phyloP scores from a whole-genome alignment of 2,797 vertebrate genomes.

The Naso thynnoides region DNA sequence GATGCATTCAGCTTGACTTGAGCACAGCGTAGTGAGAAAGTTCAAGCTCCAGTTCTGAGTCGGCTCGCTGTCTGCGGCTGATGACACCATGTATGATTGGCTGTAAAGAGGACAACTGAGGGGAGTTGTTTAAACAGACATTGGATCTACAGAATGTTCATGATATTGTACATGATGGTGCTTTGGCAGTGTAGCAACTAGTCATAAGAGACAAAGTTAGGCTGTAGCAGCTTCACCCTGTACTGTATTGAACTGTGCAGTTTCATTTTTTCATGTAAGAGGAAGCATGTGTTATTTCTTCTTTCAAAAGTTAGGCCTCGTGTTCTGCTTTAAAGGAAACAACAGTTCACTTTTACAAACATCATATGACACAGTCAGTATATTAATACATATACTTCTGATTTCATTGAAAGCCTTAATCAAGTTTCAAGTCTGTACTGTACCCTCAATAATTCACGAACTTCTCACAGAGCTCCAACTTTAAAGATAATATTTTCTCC shows the following conservation, averaged over 20 bases:
- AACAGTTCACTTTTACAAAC: neutral
- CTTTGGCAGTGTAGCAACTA: no score
- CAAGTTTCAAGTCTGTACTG: neutral
- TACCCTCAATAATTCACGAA: constrained; percentile 12
- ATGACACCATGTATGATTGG: no score
- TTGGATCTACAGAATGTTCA: no score
- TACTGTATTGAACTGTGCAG: neutral
- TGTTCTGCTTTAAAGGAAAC: neutral
- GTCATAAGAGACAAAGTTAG: neutral
- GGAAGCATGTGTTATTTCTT: neutral
- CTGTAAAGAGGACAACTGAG: no score
- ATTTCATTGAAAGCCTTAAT: neutral
- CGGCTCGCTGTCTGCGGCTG: no score
- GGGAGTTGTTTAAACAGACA: no score
- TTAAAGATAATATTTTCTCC: neutral
- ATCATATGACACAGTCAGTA: neutral
- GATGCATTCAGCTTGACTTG: no score
- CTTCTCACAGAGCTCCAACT: neutral
- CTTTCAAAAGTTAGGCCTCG: neutral
- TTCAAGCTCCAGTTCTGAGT: no score
- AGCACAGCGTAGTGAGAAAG: no score
- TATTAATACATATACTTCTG: neutral
- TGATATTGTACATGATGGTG: no score
- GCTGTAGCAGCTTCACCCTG: neutral
- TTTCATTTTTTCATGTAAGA: neutral